Evolutionary conservation across 53 echinoderm and acorn worm species (phyloP).

Genomic region (Apostichopus leukothele): DNA sequence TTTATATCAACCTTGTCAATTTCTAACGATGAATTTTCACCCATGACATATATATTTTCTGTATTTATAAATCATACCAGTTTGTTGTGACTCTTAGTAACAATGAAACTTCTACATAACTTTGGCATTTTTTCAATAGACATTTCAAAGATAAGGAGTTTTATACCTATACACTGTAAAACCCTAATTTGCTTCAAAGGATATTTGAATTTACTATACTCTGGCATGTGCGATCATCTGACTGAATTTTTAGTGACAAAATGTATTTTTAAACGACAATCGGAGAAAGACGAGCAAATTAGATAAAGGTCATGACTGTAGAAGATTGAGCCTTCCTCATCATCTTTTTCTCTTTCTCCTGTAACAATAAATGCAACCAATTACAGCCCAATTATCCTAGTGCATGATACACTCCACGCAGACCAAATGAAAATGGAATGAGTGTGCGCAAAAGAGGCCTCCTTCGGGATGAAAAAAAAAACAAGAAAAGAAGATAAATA

Average conservation of each 20-base stretch:
- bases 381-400: background rate
- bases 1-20: too few relatives aligned
- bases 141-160: too few relatives aligned
- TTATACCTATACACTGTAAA: too few relatives aligned
- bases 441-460: background rate
- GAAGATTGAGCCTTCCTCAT: background rate
- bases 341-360: background rate
- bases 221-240: background rate
- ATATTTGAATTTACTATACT: background rate
- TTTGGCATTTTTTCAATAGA: too few relatives aligned
- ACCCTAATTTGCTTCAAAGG: background rate
- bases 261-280: background rate
- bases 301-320: background rate
- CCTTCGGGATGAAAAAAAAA: background rate
- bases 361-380: conserved; percentile 10
- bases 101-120: too few relatives aligned
- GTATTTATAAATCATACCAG: too few relatives aligned
- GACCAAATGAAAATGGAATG: background rate
- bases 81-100: too few relatives aligned
- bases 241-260: background rate
- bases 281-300: background rate
- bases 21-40: too few relatives aligned
- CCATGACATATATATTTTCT: too few relatives aligned
- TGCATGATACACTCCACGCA: background rate
- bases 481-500: too few relatives aligned